Evolutionary conservation across 2,113 vertebrate genomes (phyloP).

Genomic region (Cebus imitator): DNA sequence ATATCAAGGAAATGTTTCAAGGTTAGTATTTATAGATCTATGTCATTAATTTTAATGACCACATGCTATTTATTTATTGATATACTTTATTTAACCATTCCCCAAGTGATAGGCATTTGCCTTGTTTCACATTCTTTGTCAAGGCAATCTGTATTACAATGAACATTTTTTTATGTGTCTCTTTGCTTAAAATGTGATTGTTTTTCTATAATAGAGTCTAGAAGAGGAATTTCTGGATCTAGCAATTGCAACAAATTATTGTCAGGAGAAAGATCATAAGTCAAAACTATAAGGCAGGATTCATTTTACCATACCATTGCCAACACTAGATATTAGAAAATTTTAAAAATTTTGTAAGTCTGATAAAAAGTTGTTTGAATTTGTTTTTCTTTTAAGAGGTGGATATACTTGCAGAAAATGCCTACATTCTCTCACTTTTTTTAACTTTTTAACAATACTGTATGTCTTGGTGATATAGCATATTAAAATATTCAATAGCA

Average conservation of each 20-base stretch:
- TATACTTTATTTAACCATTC: neutral
- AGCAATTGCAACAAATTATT: neutral
- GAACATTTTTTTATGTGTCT: neutral
- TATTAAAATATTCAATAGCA: neutral
- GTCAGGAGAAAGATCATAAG: neutral
- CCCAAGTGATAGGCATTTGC: neutral
- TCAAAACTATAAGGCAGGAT: neutral
- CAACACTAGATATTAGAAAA: neutral
- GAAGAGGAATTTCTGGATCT: neutral
- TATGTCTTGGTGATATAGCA: neutral
- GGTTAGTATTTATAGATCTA: neutral
- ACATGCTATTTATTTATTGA: constrained; percentile 31
- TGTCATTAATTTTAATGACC: constrained; percentile 41
- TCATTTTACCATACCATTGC: neutral
- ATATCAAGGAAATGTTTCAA: neutral
- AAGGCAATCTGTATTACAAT: neutral
- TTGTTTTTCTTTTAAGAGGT: neutral
- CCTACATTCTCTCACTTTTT: neutral
- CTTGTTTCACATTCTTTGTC: neutral
- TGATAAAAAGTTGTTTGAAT: neutral
- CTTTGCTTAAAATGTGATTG: neutral
- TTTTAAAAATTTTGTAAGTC: neutral
- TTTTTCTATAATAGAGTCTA: neutral
- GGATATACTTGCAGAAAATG: neutral
- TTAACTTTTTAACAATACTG: neutral